Percentiles rank a stretch among this genome's conserved stretches.
Conservation (phyloP, 2,797 vertebrate species). For the Anguilla anguilla region DNA sequence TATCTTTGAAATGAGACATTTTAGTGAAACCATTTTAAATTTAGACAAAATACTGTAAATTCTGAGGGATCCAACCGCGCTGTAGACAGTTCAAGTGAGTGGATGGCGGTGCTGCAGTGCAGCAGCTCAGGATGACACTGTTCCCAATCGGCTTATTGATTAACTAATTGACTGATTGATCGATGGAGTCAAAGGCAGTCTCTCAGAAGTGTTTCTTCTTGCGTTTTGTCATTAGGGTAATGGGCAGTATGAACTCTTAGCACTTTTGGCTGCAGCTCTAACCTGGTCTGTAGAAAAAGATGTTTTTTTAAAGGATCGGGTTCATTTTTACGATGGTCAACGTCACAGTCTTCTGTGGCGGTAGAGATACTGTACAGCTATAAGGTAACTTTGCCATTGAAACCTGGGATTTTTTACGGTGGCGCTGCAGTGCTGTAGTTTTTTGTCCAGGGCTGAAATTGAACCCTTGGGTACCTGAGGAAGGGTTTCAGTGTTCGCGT, state of each 20-base stretch:
- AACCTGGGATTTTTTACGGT: background rate
- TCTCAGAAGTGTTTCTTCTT: background rate
- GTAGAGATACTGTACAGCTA: background rate
- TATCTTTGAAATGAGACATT: background rate
- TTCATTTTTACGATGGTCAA: background rate
- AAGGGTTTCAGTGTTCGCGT: background rate
- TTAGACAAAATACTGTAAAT: background rate
- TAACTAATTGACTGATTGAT: background rate
- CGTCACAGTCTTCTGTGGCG: background rate
- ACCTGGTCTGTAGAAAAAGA: background rate
- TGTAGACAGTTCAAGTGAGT: background rate
- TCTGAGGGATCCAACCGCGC: background rate
- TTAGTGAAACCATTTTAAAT: background rate
- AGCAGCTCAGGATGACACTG: background rate
- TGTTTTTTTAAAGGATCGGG: background rate
- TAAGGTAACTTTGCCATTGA: background rate
- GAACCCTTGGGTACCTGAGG: background rate
- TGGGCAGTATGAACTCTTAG: background rate
- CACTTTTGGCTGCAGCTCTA: background rate
- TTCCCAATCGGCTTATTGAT: background rate
- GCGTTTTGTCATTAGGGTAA: background rate
- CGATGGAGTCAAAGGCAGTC: background rate
- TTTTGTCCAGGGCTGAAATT: constrained; percentile 7
- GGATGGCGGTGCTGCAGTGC: background rate
- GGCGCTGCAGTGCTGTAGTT: background rate